Evolutionary conservation across 1,140 invertebrate genomes (phyloP).

Genomic region (Lucilia cuprina): DNA sequence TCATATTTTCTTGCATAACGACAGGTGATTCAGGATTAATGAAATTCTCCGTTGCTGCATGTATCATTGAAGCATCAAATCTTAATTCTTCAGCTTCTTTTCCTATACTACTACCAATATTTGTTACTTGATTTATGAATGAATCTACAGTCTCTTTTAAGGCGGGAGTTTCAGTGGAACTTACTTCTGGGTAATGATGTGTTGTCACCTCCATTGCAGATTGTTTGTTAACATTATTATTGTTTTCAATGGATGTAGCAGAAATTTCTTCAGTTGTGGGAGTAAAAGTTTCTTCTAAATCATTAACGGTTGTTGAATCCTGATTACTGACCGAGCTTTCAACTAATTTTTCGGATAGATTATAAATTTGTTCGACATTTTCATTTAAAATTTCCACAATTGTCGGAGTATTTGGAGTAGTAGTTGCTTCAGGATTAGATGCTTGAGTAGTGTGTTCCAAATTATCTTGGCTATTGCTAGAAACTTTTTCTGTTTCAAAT

Average conservation of each 20-base stretch:
- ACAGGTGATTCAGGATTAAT: too few species aligned
- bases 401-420: not conserved
- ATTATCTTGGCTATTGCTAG: not conserved
- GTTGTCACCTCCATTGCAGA: not conserved
- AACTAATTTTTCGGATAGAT: not conserved
- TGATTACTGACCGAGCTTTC: not conserved
- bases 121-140: not conserved
- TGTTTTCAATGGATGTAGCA: not conserved
- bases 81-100: not conserved
- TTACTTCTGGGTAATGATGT: not conserved
- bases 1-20: too few species aligned
- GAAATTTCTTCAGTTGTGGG: not conserved
- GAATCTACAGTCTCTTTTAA: not conserved
- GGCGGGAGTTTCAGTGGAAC: not conserved
- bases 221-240: not conserved
- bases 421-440: not conserved
- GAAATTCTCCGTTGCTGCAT: too few species aligned
- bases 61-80: too few species aligned
- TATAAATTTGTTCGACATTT: not conserved
- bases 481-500: not conserved
- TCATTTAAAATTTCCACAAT: not conserved
- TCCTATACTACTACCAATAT: not conserved
- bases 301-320: too few species aligned
- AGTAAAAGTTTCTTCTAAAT: too few species aligned
- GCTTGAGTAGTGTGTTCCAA: not conserved